phyloP scores from a whole-genome alignment of 2,797 vertebrate species.

The Podargus strigoides region DNA sequence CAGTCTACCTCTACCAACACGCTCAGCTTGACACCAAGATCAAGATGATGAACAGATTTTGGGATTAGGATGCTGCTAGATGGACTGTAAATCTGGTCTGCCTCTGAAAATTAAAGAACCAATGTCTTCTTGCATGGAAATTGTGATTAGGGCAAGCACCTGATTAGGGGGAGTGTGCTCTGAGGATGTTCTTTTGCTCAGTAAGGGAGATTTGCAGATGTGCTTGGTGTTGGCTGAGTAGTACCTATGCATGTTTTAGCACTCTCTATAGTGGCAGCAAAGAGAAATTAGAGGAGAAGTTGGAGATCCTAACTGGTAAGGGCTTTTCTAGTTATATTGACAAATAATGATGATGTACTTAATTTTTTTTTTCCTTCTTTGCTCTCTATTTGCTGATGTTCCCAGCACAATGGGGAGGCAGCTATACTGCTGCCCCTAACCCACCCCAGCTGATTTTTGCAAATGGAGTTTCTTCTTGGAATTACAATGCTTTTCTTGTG shows the following conservation, averaged over 20 bases:
- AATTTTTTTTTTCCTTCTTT: neutral
- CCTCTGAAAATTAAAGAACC: neutral
- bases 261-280: neutral
- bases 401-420: neutral
- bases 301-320: neutral
- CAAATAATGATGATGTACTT: neutral
- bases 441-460: neutral
- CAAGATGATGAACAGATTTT: neutral
- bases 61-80: neutral
- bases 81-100: neutral
- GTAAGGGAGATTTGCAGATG: neutral
- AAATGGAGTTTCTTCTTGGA: neutral
- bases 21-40: neutral
- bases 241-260: neutral
- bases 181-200: neutral
- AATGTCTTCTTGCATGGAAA: neutral
- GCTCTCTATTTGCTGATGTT: neutral
- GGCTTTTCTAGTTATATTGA: neutral
- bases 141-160: neutral
- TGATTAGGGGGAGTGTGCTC: accelerated
- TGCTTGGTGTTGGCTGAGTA: neutral
- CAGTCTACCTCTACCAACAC: neutral
- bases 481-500: neutral
- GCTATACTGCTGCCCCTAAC: neutral
- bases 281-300: neutral